phyloP scores from a whole-genome alignment of 2,888 invertebrate species.

The Loripinus fragilis region DNA sequence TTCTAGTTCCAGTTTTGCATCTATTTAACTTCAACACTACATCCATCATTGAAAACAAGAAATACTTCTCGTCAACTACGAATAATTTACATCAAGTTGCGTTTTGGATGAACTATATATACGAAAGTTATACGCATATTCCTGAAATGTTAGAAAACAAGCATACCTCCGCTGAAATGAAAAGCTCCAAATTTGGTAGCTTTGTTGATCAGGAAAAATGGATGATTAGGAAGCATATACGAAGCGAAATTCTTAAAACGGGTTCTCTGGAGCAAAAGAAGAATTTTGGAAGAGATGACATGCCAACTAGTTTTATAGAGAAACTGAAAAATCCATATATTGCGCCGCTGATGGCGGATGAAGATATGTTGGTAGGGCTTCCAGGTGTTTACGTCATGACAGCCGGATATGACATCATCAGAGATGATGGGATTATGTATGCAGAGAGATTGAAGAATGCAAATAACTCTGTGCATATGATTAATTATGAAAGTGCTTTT shows the following conservation, averaged over 20 bases:
- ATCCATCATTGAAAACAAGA: constrained; percentile 47
- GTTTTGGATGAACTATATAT: constrained; percentile 54
- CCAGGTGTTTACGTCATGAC: constrained; percentile 80
- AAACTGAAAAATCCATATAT: constrained; percentile 66
- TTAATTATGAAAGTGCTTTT: constrained; percentile 58
- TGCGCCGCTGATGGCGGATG: constrained; percentile 79
- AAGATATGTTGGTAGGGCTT: constrained; percentile 67
- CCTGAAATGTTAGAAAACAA: constrained; percentile 38
- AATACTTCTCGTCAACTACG: constrained; percentile 45
- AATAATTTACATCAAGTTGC: constrained; percentile 40
- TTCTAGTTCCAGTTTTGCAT: constrained; percentile 56
- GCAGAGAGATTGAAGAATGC: constrained; percentile 69
- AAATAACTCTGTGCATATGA: constrained; percentile 62
- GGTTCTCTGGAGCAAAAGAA: constrained; percentile 13
- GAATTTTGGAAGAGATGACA: constrained; percentile 64
- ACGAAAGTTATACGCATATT: constrained; percentile 34
- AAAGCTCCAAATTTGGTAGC: constrained; percentile 37
- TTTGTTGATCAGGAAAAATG: constrained; percentile 53
- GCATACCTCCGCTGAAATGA: constrained; percentile 49
- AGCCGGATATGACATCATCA: constrained; percentile 80
- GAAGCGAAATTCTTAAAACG: constrained; percentile 28
- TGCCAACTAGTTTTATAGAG: constrained; percentile 32
- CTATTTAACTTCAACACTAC: constrained; percentile 53
- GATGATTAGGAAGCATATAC: constrained; percentile 42
- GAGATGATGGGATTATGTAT: constrained; percentile 82